Conservation (phyloP, 2,888 invertebrate species). For the Emesis furor region DNA sequence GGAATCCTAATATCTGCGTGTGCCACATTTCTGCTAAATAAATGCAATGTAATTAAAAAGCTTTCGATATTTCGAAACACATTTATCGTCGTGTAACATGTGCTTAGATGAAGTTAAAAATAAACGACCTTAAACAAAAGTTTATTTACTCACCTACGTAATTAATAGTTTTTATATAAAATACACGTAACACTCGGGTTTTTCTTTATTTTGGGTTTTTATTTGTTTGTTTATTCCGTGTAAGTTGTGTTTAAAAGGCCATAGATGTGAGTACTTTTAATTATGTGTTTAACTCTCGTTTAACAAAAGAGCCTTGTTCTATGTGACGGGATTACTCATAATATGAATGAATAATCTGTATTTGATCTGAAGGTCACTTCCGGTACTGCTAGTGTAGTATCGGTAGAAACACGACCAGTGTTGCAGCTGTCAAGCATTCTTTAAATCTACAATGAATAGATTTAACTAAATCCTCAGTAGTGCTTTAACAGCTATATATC, state of each 20-base stretch:
- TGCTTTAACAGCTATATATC: too few species aligned
- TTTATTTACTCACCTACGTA: not conserved
- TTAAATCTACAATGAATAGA: too few species aligned
- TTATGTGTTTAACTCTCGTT: not conserved
- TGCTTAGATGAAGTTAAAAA: not conserved
- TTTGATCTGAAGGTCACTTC: not conserved
- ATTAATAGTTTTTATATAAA: not conserved
- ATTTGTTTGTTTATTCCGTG: conserved; percentile 17
- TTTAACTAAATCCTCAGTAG: too few species aligned
- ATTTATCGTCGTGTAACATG: too few species aligned
- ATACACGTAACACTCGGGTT: conserved; percentile 2
- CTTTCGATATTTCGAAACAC: too few species aligned
- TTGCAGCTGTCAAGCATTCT: too few species aligned
- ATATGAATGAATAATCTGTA: not conserved
- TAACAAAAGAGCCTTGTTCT: not conserved
- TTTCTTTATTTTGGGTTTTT: not conserved
- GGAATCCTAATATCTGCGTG: too few species aligned
- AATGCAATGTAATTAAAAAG: too few species aligned
- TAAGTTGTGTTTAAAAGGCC: conserved; percentile 17
- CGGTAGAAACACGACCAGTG: too few species aligned
- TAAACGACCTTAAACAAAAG: not conserved
- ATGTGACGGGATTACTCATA: not conserved
- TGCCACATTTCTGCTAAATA: too few species aligned
- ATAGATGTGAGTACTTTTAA: not conserved
- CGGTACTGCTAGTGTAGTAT: not conserved